A percentile compares a stretch with the other conserved stretches of the same genome.
Evolutionary conservation across 2,113 vertebrate genomes (phyloP).

Genomic region (Atractosteus spatula): DNA sequence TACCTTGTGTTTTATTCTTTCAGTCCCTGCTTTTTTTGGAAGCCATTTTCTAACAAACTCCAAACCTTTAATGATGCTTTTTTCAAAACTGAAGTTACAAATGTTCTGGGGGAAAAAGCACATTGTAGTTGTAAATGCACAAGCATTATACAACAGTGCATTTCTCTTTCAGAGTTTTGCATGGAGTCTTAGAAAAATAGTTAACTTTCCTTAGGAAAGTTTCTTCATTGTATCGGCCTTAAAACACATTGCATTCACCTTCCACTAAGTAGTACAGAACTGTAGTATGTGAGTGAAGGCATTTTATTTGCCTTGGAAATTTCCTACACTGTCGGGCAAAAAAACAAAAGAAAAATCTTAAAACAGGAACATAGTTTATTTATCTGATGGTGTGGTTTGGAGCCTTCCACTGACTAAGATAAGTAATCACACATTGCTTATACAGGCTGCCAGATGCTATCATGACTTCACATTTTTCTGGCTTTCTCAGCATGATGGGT

Average conservation of each 20-base stretch:
- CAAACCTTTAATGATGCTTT: too few species aligned
- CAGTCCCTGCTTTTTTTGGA: too few species aligned
- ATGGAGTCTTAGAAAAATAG: too few species aligned
- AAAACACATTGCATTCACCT: neutral
- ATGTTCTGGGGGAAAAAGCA: too few species aligned
- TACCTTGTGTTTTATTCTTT: too few species aligned
- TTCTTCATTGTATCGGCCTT: neutral
- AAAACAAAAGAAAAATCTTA: neutral
- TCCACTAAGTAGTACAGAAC: neutral
- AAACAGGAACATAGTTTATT: slow-evolving; percentile 22
- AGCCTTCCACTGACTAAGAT: slow-evolving; percentile 45
- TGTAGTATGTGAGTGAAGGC: neutral
- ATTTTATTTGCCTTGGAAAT: neutral
- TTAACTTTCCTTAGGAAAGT: too few species aligned
- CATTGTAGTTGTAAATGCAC: too few species aligned
- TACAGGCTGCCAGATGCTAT: slow-evolving; percentile 58
- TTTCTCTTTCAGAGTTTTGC: too few species aligned
- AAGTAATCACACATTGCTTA: slow-evolving; percentile 41
- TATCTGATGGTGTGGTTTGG: slow-evolving; percentile 38
- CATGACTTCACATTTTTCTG: slow-evolving; percentile 27
- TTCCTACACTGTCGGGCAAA: neutral
- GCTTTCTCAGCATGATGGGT: slow-evolving; percentile 24
- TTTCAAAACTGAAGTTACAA: too few species aligned
- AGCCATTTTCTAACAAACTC: too few species aligned
- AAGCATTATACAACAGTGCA: too few species aligned